A percentile compares a stretch with the other conserved stretches of the same genome.
These are phyloP conservation scores for Belonocnema kinseyi DNA, from an alignment of 1,140 invertebrate species.

Conservation along the genomic window DNA sequence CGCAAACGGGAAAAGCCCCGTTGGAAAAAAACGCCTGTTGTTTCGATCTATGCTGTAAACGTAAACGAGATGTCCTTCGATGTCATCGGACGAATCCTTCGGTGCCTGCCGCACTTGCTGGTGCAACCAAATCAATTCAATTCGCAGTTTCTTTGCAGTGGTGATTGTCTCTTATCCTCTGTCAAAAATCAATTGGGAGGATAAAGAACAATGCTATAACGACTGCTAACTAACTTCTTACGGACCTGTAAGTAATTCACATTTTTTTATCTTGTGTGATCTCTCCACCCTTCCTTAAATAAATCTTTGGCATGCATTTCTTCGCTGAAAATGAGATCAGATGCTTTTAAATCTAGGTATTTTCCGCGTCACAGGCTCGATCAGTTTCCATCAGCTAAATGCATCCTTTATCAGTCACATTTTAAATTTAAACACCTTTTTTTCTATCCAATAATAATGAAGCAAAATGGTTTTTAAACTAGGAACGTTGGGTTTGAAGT, in stretches of 20 bases:
- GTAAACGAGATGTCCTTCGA: slow-evolving; percentile 40
- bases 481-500: too few species aligned
- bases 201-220: slow-evolving; percentile 13
- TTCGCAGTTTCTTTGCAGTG: slow-evolving; percentile 18
- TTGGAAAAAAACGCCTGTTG: slow-evolving; percentile 5
- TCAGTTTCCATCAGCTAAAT: background rate
- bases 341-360: slow-evolving; percentile 14
- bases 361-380: background rate
- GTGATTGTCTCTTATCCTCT: slow-evolving; percentile 28
- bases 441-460: too few species aligned
- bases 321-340: background rate
- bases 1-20: background rate
- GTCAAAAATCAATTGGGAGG: slow-evolving; percentile 2
- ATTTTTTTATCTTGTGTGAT: background rate
- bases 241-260: slow-evolving; percentile 29
- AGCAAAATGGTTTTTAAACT: too few species aligned
- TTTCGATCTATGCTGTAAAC: slow-evolving; percentile 35
- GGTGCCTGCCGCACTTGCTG: slow-evolving; percentile 43
- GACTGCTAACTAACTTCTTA: slow-evolving; percentile 8
- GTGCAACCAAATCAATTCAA: slow-evolving; percentile 39
- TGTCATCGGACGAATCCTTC: slow-evolving; percentile 50
- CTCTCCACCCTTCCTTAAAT: background rate
- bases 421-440: too few species aligned
- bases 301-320: slow-evolving; percentile 27
- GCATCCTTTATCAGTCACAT: too few species aligned